Evolutionary conservation across 2,888 invertebrate genomes (phyloP), one percentile per base, ranked within the genome.

Genomic region (Hirtodrosophila histrioides): DNA sequence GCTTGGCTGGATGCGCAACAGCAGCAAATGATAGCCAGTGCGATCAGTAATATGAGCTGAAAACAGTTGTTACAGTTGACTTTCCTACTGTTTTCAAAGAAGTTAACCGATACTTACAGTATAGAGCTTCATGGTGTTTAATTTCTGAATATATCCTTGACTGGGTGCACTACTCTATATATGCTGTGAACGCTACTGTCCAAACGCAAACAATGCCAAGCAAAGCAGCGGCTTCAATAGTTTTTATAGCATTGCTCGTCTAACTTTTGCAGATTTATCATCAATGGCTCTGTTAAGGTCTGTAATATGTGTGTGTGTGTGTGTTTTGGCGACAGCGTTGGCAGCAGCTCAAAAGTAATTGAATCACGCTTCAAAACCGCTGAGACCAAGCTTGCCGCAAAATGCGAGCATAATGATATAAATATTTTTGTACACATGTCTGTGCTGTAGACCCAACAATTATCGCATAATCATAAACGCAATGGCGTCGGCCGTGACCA

Each of bases 211-310:
- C 50, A 75, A 61, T 75, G 75, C 31, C 56, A 57, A 50, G 46
- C 60, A 33, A 4, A 55, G 27, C 31, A 36, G 29, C n/a, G n/a
- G 50, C 27, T 44, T 23, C 57, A 64, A 58, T 75, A 68, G 43
- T 57, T 75, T 75, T 75, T 75, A 75, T 75, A 75, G 68, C 43
- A 11, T 33, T 55, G 45, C 3, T 12, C 24, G 31, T 45, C 45
- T 31, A 54, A 46, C 33, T 44, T 29, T 44, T 27, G 43, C 62
- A 63, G 51, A 75, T 71, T 60, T 58, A 69, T 70, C 70, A 66
- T 66, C 60, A 61, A 69, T 69, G 36, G 45, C 44, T 33, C 11
- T 31, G 55, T 35, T 46, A 45, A 44, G 41, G 69, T 61, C 39
- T 51, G 29, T 45, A 23, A 35, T 54, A 31, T 36, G 27, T 35